These are phyloP conservation scores for Rutilus rutilus DNA, from an alignment of 2,113 vertebrate genomes.

Conservation along the genomic window DNA sequence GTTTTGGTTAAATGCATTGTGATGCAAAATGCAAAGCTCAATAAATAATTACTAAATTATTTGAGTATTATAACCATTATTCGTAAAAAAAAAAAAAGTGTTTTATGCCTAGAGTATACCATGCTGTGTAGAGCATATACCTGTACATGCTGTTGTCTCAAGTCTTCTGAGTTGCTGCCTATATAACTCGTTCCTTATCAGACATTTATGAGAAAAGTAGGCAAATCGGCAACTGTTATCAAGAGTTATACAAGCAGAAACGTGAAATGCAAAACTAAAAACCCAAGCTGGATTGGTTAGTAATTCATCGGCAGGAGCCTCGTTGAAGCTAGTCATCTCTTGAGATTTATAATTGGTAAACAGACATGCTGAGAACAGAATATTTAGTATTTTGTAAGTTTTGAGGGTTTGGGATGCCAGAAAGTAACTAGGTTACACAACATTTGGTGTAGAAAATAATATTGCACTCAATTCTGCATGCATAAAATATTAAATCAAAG, in stretches of 20 bases:
- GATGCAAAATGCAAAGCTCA: background rate
- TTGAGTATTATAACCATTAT: background rate
- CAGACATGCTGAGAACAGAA: conserved; percentile 25
- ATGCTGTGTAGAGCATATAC: no score
- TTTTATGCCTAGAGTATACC: background rate
- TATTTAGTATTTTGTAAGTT: conserved; percentile 1
- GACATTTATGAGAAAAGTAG: background rate
- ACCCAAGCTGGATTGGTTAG: background rate
- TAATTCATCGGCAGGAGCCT: background rate
- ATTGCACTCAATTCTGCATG: background rate
- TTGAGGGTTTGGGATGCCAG: conserved; percentile 9
- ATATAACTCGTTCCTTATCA: background rate
- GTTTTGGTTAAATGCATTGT: background rate
- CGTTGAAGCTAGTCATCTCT: background rate
- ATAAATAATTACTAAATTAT: background rate
- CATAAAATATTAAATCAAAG: background rate
- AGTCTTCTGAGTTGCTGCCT: background rate
- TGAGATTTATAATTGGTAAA: conserved; percentile 41
- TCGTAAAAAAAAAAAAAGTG: no score
- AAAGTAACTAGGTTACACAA: background rate
- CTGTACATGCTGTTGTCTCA: background rate
- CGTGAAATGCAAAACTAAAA: conserved; percentile 25
- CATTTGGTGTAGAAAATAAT: background rate
- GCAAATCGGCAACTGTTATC: background rate
- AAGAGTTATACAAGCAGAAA: background rate